phyloP scores from a whole-genome alignment of 2,797 vertebrate species.

The Ctenosaura bakeri region DNA sequence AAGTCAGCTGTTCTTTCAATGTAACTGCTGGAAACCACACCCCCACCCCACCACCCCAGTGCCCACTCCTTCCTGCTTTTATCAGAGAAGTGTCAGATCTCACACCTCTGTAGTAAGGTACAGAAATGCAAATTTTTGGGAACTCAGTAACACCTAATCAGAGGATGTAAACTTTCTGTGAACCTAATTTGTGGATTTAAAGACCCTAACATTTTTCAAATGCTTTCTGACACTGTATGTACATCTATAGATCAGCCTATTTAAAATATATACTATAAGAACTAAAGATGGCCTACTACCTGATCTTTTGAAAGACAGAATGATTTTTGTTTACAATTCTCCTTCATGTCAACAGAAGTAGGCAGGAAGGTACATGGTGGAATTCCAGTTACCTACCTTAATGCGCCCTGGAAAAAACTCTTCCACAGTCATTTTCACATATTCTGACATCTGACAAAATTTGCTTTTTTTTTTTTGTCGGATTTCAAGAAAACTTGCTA shows the following conservation, averaged over 20 bases:
- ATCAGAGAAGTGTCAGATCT: slow-evolving; percentile 68
- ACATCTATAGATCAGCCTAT: not conserved
- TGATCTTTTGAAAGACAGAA: not conserved
- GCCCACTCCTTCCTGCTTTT: slow-evolving; percentile 69
- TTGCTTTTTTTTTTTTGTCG: not conserved
- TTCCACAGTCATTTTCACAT: not conserved
- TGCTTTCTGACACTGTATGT: slow-evolving; percentile 24
- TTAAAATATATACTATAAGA: not conserved
- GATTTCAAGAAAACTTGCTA: not conserved
- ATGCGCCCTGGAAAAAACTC: not conserved
- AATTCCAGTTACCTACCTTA: not conserved
- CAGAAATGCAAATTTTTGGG: slow-evolving; percentile 78
- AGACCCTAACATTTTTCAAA: slow-evolving; percentile 42
- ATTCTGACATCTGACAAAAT: not conserved
- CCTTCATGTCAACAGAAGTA: not conserved
- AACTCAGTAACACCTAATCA: slow-evolving; percentile 62
- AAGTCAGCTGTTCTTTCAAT: slow-evolving; percentile 48
- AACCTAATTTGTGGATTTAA: slow-evolving; percentile 68
- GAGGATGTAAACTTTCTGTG: slow-evolving; percentile 68
- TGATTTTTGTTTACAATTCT: not conserved
- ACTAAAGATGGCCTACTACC: not conserved
- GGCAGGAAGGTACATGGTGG: not conserved
- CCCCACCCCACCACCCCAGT: slow-evolving; percentile 7
- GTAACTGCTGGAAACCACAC: slow-evolving; percentile 64
- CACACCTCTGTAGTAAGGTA: slow-evolving; percentile 67